Conservation (phyloP, 2,888 invertebrate genomes). For the Protula sp. region DNA sequence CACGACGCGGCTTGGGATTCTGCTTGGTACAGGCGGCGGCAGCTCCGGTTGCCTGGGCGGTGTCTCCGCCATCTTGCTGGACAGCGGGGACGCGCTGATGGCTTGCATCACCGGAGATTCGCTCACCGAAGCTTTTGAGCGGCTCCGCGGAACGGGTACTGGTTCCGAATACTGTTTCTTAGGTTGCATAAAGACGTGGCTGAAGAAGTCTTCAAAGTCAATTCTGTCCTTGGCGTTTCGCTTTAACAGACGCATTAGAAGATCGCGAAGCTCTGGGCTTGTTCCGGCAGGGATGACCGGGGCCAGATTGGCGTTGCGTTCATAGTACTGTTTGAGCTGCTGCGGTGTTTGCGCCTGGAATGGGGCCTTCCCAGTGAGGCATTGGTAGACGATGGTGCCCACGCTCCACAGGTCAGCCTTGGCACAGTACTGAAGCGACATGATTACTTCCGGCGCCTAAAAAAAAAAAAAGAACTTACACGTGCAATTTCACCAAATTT, state of each 20-base stretch:
- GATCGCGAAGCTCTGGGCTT: slow-evolving; percentile 79
- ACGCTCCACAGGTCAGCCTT: slow-evolving; percentile 99
- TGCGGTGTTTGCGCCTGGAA: slow-evolving; percentile 97
- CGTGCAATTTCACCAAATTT: no score
- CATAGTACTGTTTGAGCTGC: slow-evolving; percentile 93
- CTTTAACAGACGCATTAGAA: slow-evolving; percentile 72
- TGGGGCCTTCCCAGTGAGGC: slow-evolving; percentile 96
- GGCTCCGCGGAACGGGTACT: slow-evolving; percentile 35
- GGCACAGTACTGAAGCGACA: slow-evolving; percentile 96
- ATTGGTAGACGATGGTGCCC: slow-evolving; percentile 97
- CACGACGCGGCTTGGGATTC: background rate
- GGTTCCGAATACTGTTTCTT: background rate
- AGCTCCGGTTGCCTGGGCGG: no score
- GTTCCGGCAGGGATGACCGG: slow-evolving; percentile 81
- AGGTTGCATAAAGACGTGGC: slow-evolving; percentile 70
- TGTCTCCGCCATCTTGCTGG: slow-evolving; percentile 31
- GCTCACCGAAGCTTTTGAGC: slow-evolving; percentile 7
- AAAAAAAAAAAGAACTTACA: no score
- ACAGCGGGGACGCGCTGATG: slow-evolving; percentile 38
- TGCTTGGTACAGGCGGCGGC: slow-evolving; percentile 20
- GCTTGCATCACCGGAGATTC: slow-evolving; percentile 34
- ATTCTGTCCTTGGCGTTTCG: slow-evolving; percentile 92
- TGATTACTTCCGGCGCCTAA: slow-evolving; percentile 96
- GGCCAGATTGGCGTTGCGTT: slow-evolving; percentile 67
- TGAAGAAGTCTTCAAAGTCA: slow-evolving; percentile 93